Conservation (phyloP, 2,113 vertebrate species). For the Collichthys lucidus region DNA sequence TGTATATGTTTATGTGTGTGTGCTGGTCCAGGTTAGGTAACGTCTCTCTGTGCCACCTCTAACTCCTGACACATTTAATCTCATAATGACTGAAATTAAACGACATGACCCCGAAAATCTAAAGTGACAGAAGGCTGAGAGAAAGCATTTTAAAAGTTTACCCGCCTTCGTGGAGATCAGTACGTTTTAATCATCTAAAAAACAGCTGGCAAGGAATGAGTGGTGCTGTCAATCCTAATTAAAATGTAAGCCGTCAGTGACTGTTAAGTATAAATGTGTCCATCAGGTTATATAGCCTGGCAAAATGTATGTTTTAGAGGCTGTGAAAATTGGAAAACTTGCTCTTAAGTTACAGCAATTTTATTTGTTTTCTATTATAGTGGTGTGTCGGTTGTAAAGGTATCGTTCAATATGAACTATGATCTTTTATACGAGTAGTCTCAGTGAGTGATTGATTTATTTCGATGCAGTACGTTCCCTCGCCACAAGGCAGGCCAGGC, state of each 20-base stretch:
- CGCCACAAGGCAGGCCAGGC: no score
- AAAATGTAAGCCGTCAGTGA: background rate
- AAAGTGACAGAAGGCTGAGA: background rate
- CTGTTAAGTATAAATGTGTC: background rate
- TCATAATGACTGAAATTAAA: constrained; percentile 40
- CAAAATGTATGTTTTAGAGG: background rate
- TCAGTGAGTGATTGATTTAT: no score
- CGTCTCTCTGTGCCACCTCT: constrained; percentile 49
- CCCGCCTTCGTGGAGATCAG: background rate
- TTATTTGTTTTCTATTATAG: background rate
- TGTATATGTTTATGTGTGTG: constrained; percentile 37
- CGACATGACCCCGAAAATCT: constrained; percentile 3
- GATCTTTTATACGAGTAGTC: no score
- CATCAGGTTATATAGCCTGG: background rate
- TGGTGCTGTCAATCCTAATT: background rate
- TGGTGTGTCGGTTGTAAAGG: no score
- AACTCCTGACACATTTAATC: constrained; percentile 30
- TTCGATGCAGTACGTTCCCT: no score
- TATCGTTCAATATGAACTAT: no score
- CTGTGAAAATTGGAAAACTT: background rate
- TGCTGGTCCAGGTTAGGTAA: constrained; percentile 64
- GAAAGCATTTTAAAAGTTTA: background rate
- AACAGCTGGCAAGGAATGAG: background rate
- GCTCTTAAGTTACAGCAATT: background rate
- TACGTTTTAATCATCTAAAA: background rate